Base-by-base conservation (phyloP, 1,140 invertebrate species). In the Drosophila kanapiae region DNA sequence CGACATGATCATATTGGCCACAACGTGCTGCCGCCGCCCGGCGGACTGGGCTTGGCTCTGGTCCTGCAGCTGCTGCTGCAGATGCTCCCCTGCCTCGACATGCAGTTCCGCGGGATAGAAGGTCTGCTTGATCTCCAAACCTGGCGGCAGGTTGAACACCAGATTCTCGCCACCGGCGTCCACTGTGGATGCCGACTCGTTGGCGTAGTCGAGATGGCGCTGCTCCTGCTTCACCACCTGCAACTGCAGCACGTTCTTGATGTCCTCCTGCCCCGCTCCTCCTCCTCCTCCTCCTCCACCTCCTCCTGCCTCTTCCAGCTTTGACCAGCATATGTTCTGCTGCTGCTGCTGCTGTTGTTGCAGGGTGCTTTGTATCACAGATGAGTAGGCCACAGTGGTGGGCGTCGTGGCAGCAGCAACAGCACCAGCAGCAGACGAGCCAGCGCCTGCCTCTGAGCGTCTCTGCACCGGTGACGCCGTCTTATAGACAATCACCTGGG, bases 341-440 rank as follows among this genome's bases (percentile, higher is more conserved):
- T 88, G 81, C 38, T 75, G 82, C 42, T 88, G 85, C 35, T 80
- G 82, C 33, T 88, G 84, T 35, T 91, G 86, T 47, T 90, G 91
- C 69, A 91, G 70, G 51, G 91, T 92, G 63, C 91, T 91, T 91
- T 92, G 91, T 92, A 92, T 92, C 91, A 92, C 91, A 92, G 91
- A 92, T 80, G 91, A 91, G 67, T 92, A 92, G 51, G 91, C 91
- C 43, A 92, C 91, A 43, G 91, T 87, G 59, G 82, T 80, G 64
- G 85, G 78, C 42, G 85, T 48, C 14, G 56, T 14, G 38, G 71
- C 47, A 27, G 75, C 87, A 80, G 91, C 51, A n/a, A n/a, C n/a
- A 54, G 35, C 53, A 14, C 43, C 33, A 43, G 71, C 18, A 31
- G 78, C 87, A 81, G 91, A 88, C 85, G 91, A 91, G 63, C 87